These are phyloP conservation scores for Liolophura sinensis DNA, from an alignment of 1,140 invertebrate genomes.

Conservation along the genomic window DNA sequence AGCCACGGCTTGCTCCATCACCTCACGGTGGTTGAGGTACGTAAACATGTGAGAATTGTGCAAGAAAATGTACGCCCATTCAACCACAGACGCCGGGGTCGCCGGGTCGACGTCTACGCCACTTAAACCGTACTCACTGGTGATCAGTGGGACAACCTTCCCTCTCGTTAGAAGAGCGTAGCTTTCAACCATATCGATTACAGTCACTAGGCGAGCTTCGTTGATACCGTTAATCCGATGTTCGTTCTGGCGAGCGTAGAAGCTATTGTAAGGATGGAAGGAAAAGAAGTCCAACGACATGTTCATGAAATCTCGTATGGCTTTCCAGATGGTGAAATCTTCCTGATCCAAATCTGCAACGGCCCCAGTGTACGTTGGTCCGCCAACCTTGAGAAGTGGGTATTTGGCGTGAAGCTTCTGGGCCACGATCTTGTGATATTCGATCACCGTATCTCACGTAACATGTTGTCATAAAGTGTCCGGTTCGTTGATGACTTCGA, in stretches of 20 bases:
- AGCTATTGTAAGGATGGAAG: constrained; percentile 9
- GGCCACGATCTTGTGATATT: constrained; percentile 9
- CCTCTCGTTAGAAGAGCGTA: constrained; percentile 9
- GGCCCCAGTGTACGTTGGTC: constrained; percentile 2
- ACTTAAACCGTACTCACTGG: constrained; percentile 11
- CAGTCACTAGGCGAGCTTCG: constrained; percentile 7
- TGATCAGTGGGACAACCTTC: constrained; percentile 5
- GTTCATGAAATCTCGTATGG: constrained; percentile 6
- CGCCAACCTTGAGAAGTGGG: constrained; percentile 8
- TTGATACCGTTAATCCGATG: constrained; percentile 5
- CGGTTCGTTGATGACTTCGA: constrained; percentile 15
- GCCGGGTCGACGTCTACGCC: background rate
- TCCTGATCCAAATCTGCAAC: background rate
- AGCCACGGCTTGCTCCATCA: constrained; percentile 9
- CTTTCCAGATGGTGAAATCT: constrained; percentile 6
- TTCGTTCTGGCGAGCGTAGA: background rate
- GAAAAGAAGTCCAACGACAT: constrained; percentile 15
- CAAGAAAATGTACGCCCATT: constrained; percentile 11
- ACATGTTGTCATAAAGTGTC: constrained; percentile 8
- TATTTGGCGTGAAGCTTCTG: constrained; percentile 7
- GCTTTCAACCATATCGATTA: constrained; percentile 13
- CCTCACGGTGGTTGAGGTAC: constrained; percentile 6
- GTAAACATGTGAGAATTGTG: constrained; percentile 17
- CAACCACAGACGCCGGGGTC: constrained; percentile 2
- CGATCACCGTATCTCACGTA: constrained; percentile 6